A percentile compares a stretch with the other conserved stretches of the same genome.
Conservation (phyloP, 2,888 invertebrate species). For the Microplitis manilae region DNA sequence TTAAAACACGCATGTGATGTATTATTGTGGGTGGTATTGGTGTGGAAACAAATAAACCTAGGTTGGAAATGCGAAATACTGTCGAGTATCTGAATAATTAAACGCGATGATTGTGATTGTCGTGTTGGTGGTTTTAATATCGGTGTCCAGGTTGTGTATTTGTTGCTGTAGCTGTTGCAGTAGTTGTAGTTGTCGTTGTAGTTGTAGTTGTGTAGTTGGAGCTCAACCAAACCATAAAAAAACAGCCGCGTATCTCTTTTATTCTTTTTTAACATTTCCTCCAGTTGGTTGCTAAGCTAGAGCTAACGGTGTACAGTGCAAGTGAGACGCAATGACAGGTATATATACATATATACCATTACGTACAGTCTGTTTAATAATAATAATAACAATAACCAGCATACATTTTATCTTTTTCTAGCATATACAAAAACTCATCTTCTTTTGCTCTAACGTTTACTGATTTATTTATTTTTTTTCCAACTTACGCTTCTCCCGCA, state of each 20-base stretch:
- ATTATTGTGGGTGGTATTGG: no score
- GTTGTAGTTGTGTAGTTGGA: background rate
- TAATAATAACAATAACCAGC: slow-evolving; percentile 24
- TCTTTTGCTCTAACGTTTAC: slow-evolving; percentile 22
- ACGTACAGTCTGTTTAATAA: slow-evolving; percentile 43
- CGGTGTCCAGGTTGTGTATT: background rate
- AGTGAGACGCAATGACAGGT: slow-evolving; percentile 40
- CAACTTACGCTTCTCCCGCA: slow-evolving; percentile 13
- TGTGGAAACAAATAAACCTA: background rate
- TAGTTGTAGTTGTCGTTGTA: background rate
- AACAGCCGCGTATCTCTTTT: slow-evolving; percentile 7
- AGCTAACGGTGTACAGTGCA: slow-evolving; percentile 61
- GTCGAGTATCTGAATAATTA: background rate
- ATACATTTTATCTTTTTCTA: slow-evolving; percentile 24
- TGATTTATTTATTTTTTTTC: background rate
- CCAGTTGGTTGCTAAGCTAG: slow-evolving; percentile 63
- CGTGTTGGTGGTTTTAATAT: background rate
- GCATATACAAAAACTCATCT: slow-evolving; percentile 2
- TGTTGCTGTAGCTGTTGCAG: background rate
- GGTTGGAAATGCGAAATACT: slow-evolving; percentile 5
- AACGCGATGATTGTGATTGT: background rate
- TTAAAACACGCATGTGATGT: no score
- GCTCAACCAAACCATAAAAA: background rate
- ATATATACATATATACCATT: slow-evolving; percentile 25
- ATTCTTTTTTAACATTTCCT: slow-evolving; percentile 48